Evolutionary conservation across 2,888 invertebrate species (phyloP), one percentile per base, ranked within the genome.

Genomic region (Nomada hirtipes): DNA sequence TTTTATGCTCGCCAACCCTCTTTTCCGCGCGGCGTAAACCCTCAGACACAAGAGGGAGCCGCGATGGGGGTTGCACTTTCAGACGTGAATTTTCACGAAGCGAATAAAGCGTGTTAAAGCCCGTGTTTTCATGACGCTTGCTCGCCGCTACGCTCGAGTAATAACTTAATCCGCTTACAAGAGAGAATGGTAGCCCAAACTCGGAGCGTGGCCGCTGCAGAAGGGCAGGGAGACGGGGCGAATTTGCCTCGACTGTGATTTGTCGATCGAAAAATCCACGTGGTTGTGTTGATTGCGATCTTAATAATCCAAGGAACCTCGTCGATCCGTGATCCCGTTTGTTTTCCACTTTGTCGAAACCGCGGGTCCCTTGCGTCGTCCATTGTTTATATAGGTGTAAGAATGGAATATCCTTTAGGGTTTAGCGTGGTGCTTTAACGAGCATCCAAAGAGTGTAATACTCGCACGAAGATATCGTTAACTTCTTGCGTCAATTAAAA

Each of bases 111-210:
- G 85, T 83, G 80, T 68, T 79, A 85, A 89, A 87, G 79, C 81
- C 70, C 70, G 76, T 83, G 76, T 84, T 87, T 81, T 77, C 85
- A 70, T 71, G 73, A 79, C 70, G 79, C 74, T 76, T 80, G 82
- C 79, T 79, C 83, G 73, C 81, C 68, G 85, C 76, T 76, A 79
- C 80, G 83, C 79, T 79, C 77, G 70, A 86, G 83, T 89, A 89
- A 89, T 86, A 88, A 89, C 84, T 88, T 91, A 92, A 90, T 92
- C 89, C 90, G 87, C 90, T 90, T 89, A 87, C 63, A 79, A 81
- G 79, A 79, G 80, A 82, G 84, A 79, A 79, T 68, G 79, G 73
- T 70, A 76, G 76, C 67, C 76, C 76, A 70, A 83, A 81, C 68
- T 75, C 50, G 1, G 70, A 63, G 55, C 72, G 60, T 26, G 47